Percentiles rank a stretch among this genome's conserved stretches.
Conservation (phyloP, 2,113 vertebrate genomes). For the Eudyptes chrysolophus region DNA sequence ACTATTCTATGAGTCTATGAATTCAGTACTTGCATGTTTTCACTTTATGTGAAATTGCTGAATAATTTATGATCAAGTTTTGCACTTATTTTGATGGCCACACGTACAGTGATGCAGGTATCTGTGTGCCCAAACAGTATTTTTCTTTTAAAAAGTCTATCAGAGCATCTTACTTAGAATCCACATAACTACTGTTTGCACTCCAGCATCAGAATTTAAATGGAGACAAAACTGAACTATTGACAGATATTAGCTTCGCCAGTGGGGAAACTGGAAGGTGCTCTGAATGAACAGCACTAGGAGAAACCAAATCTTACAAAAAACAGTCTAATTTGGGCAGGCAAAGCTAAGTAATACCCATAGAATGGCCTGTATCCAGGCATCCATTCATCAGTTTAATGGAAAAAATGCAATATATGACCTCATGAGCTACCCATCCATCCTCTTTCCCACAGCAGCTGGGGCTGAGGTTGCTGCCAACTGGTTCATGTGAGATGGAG, state of each 20-base stretch:
- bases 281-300: not conserved
- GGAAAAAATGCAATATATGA: not conserved
- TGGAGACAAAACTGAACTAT: not conserved
- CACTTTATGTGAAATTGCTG: not conserved
- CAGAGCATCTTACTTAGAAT: not conserved
- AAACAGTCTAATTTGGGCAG: not conserved
- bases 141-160: not conserved
- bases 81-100: not conserved
- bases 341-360: not conserved
- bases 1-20: too few species aligned
- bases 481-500: not conserved
- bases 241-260: not conserved
- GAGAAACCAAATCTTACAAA: not conserved
- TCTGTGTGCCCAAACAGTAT: not conserved
- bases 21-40: not conserved
- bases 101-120: rapidly evolving
- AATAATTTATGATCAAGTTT: not conserved
- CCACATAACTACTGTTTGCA: not conserved
- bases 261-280: not conserved
- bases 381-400: not conserved
- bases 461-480: not conserved
- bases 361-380: not conserved
- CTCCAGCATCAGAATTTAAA: not conserved
- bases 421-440: not conserved
- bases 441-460: not conserved